Evolutionary conservation across 2,797 vertebrate species (phyloP), one percentile per base, ranked within the genome.

Genomic region (Aviceda leuphotes): DNA sequence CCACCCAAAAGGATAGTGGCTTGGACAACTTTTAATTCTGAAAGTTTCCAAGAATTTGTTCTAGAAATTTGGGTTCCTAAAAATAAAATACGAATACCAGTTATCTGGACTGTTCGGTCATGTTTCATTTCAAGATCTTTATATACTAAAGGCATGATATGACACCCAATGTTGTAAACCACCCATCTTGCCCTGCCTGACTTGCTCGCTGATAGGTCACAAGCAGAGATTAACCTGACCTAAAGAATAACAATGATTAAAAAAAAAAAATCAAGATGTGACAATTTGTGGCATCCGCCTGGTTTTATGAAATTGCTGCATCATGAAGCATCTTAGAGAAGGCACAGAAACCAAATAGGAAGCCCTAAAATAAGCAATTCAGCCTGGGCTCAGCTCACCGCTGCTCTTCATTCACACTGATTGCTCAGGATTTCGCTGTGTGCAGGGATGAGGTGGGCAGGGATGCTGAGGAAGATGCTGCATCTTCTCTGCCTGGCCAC

Each of bases 131-230:
- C 41, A 41, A 76, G 47, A 26, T 33, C n/a, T 73, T 66, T 22
- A 22, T 19, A 26, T 9, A 12, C 14, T 37, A 24, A 19, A 22
- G 0, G 3, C 4, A 4, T 1, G 2, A 21, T 15, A 6, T 6
- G 25, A 50, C 41, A 62, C 6, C 33, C 28, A 20, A 0, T 15
- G 70, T 50, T 1, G 18, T 12, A 20, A 68, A 21, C 14, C 47
- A 6, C 12, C 15, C 17, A 0, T 6, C 58, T 15, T 41, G 43
- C 55, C 19, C 52, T 14, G 55, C 66, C 30, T 54, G 50, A 8
- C 31, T 13, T 35, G 37, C 44, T 68, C 59, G 56, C 71, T 44
- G n/a, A 66, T 49, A 83, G 80, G 71, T 72, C 66, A 78, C 52
- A 39, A 24, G 71, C 62, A 76, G 44, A 59, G 79, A 85, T 25